These are phyloP conservation scores for Capreolus pygargus DNA, from an alignment of 2,113 vertebrate species.

Conservation along the genomic window DNA sequence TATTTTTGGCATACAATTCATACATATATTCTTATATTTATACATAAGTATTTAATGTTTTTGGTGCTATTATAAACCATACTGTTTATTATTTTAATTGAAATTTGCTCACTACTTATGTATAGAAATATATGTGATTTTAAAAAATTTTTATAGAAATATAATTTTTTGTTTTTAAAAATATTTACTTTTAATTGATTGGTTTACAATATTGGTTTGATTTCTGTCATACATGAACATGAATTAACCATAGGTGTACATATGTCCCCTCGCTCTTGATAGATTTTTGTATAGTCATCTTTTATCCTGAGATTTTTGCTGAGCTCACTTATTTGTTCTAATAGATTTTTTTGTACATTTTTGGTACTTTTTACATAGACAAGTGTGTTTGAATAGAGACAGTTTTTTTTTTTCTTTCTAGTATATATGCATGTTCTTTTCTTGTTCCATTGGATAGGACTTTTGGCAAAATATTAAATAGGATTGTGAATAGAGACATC, in stretches of 20 bases:
- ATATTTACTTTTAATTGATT: neutral
- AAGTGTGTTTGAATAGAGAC: neutral
- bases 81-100: neutral
- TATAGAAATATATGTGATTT: neutral
- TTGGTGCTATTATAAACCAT: neutral
- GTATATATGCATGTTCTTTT: neutral
- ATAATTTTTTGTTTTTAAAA: neutral
- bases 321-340: neutral
- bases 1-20: neutral
- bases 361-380: neutral
- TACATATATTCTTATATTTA: neutral
- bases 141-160: neutral
- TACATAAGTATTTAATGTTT: neutral
- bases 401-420: neutral
- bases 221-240: neutral
- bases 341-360: neutral
- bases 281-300: neutral
- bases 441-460: neutral
- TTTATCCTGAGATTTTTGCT: neutral
- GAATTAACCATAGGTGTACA: neutral
- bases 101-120: neutral
- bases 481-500: neutral
- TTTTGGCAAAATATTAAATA: neutral
- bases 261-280: neutral
- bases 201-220: neutral